Evolutionary conservation across 1,140 invertebrate species (phyloP).

Genomic region (Zaprionus lachaisei): DNA sequence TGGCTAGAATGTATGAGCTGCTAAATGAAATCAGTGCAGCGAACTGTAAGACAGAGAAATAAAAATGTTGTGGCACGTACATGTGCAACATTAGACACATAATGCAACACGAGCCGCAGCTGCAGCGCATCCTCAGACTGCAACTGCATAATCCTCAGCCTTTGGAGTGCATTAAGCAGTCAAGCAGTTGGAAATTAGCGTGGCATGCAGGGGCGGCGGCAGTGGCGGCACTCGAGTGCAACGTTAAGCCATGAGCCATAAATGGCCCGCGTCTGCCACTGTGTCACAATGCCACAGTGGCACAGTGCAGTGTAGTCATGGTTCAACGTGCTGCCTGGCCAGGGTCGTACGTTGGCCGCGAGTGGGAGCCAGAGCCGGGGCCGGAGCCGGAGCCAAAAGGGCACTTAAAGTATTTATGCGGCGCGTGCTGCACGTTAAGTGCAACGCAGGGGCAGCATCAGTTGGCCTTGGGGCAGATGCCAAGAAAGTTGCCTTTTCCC

Average conservation of each 20-base stretch:
- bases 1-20: conserved; percentile 36
- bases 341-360: conserved; percentile 19
- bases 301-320: not conserved
- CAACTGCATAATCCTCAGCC: conserved; percentile 57
- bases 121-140: conserved; percentile 5
- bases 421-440: conserved; percentile 68
- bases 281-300: conserved; percentile 11
- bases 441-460: conserved; percentile 49
- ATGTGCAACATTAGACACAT: conserved; percentile 8
- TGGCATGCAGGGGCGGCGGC: conserved; percentile 26
- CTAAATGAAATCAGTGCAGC: conserved; percentile 47
- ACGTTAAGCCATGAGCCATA: conserved; percentile 56
- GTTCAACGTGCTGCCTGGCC: conserved; percentile 1
- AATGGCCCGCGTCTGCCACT: conserved; percentile 28
- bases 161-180: conserved; percentile 48
- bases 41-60: conserved; percentile 4
- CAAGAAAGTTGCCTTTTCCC: conserved; percentile 11
- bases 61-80: conserved; percentile 30
- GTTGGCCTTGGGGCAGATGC: conserved; percentile 12
- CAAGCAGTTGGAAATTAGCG: conserved; percentile 64
- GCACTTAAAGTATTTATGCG: conserved; percentile 64
- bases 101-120: not conserved
- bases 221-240: conserved; percentile 53
- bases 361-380: not conserved
- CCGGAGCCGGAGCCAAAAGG: conserved; percentile 31